Evolutionary conservation across 2,113 vertebrate genomes (phyloP).

Genomic region (Oryzias woworae): DNA sequence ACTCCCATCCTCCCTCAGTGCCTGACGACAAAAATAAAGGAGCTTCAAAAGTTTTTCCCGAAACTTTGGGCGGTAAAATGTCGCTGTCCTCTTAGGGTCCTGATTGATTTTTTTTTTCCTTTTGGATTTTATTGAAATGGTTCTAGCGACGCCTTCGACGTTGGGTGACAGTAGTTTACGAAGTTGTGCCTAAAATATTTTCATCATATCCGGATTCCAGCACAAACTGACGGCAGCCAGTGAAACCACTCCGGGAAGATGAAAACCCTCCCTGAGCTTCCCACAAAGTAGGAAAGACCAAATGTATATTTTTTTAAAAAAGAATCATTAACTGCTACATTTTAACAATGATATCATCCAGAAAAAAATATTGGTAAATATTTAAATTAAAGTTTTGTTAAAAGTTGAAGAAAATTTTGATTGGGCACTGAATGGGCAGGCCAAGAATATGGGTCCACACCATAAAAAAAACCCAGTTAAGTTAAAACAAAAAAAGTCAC

Average conservation of each 20-base stretch:
- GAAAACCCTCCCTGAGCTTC: slow-evolving; percentile 40
- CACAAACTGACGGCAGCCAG: slow-evolving; percentile 26
- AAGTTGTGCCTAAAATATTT: slow-evolving; percentile 65
- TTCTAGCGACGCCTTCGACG: slow-evolving; percentile 27
- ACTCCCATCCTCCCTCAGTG: slow-evolving; percentile 54
- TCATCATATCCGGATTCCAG: slow-evolving; percentile 89
- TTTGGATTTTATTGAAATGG: not conserved
- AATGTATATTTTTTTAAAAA: too few relatives aligned
- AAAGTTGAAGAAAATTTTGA: too few relatives aligned
- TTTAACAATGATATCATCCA: too few relatives aligned
- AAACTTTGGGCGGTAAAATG: not conserved
- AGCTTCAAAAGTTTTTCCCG: slow-evolving; percentile 8
- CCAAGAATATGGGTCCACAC: too few relatives aligned
- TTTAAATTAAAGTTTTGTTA: too few relatives aligned
- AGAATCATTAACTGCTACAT: too few relatives aligned
- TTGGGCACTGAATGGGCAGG: too few relatives aligned
- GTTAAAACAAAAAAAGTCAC: too few relatives aligned
- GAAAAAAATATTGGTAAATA: too few relatives aligned
- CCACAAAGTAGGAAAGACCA: not conserved
- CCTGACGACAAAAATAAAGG: slow-evolving; percentile 13
- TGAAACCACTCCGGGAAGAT: slow-evolving; percentile 34
- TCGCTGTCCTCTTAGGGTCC: not conserved
- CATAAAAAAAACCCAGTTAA: too few relatives aligned
- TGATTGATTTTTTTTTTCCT: slow-evolving; percentile 23
- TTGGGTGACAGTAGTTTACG: slow-evolving; percentile 40